Percentiles rank a stretch among this genome's conserved stretches.
Evolutionary conservation across 2,113 vertebrate genomes (phyloP).

Genomic region (Xenopus tropicalis): DNA sequence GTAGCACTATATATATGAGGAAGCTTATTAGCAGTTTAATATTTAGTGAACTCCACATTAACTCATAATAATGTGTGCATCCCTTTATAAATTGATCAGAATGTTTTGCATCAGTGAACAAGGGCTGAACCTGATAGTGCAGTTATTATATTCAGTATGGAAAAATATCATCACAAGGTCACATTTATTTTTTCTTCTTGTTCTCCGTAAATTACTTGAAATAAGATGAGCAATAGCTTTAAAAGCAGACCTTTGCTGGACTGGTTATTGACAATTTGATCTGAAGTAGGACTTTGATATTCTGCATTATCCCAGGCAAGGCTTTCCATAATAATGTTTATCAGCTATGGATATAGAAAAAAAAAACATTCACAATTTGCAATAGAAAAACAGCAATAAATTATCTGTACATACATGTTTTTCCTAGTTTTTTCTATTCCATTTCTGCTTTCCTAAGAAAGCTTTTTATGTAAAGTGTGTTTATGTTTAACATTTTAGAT

Average conservation of each 20-base stretch:
- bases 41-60: too few species aligned
- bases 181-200: not conserved
- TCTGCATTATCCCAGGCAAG: not conserved
- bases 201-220: not conserved
- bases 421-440: not conserved
- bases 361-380: not conserved
- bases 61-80: not conserved
- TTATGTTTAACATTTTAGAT: too few species aligned
- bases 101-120: constrained; percentile 2
- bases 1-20: too few species aligned
- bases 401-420: not conserved
- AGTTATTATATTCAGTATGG: not conserved
- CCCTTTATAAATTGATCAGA: not conserved
- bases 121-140: not conserved
- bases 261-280: constrained; percentile 8
- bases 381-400: not conserved
- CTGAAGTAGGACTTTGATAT: constrained; percentile 21
- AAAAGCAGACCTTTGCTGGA: not conserved
- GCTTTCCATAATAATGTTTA: not conserved
- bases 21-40: too few species aligned
- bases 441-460: not conserved
- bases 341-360: not conserved
- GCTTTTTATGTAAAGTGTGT: not conserved
- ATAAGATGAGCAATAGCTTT: not conserved
- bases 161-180: constrained; percentile 1